Evolutionary conservation across 2,888 invertebrate species (phyloP).

Genomic region (Eucera pruinosa): DNA sequence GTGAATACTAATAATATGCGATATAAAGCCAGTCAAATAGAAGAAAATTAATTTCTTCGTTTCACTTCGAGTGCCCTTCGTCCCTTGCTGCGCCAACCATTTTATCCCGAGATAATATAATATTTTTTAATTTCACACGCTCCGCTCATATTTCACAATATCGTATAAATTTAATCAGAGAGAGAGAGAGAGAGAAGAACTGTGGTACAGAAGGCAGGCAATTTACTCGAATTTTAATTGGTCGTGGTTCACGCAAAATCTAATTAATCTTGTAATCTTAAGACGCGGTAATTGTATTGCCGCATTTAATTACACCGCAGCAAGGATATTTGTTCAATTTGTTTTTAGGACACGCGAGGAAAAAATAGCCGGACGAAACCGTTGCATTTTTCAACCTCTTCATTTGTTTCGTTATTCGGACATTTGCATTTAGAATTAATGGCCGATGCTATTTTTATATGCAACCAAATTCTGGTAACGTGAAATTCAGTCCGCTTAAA

Average conservation of each 20-base stretch:
- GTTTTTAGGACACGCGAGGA: not conserved
- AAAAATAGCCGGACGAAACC: not conserved
- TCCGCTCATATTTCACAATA: not conserved
- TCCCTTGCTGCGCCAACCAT: not conserved
- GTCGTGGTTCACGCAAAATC: not conserved
- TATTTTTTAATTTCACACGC: not conserved
- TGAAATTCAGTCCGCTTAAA: slow-evolving; percentile 23
- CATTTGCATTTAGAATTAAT: slow-evolving; percentile 48
- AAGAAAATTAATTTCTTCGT: not conserved
- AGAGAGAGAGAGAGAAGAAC: not conserved
- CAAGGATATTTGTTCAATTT: not conserved
- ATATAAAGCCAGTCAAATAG: slow-evolving; percentile 7
- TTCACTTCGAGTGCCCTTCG: not conserved
- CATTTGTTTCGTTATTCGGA: slow-evolving; percentile 14
- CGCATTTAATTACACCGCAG: not conserved
- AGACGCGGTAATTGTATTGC: not conserved
- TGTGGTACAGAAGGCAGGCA: no score
- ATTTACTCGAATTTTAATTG: not conserved
- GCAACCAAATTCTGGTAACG: not conserved
- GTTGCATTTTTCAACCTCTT: slow-evolving; percentile 6
- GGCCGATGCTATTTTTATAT: slow-evolving; percentile 19
- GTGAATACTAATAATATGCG: slow-evolving; percentile 29
- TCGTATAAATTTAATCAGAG: not conserved
- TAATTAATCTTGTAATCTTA: not conserved
- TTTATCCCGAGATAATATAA: not conserved